These are phyloP conservation scores for Yponomeuta cagnagella DNA, from an alignment of 2,888 invertebrate genomes.

Conservation along the genomic window DNA sequence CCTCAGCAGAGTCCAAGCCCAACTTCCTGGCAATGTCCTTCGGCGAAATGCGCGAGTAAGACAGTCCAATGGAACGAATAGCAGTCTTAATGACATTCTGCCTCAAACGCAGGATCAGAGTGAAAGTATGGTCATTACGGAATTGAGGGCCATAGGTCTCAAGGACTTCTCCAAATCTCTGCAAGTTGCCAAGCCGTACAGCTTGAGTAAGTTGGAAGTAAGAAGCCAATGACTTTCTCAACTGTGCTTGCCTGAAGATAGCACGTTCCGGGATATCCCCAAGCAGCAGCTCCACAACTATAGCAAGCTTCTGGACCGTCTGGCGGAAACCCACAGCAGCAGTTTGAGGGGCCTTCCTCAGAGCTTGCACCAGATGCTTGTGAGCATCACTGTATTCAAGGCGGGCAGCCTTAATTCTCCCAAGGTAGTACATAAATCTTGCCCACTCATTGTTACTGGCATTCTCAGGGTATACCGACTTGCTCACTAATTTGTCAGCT, in stretches of 20 bases:
- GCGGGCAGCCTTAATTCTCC: constrained; percentile 98
- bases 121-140: constrained; percentile 95
- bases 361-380: constrained; percentile 94
- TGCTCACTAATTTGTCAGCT: constrained; percentile 97
- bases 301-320: constrained; percentile 95
- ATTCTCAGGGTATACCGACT: constrained; percentile 96
- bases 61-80: constrained; percentile 94
- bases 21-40: constrained; percentile 96
- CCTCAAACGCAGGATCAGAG: constrained; percentile 93
- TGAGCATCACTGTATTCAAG: constrained; percentile 98
- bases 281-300: constrained; percentile 94
- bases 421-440: constrained; percentile 96
- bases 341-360: constrained; percentile 98
- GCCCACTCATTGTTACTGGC: constrained; percentile 99
- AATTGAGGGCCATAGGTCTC: constrained; percentile 94
- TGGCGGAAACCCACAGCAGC: constrained; percentile 99
- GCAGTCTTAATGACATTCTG: constrained; percentile 99
- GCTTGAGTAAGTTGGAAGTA: constrained; percentile 99
- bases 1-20: constrained; percentile 95
- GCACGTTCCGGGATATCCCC: constrained; percentile 99
- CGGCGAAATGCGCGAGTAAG: constrained; percentile 97
- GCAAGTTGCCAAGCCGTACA: constrained; percentile 95
- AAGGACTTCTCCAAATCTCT: constrained; percentile 94
- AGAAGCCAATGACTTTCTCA: constrained; percentile 92
- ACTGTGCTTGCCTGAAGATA: constrained; percentile 93